phyloP scores from a whole-genome alignment of 2,888 invertebrate species.

The Oegoconia quadripuncta region DNA sequence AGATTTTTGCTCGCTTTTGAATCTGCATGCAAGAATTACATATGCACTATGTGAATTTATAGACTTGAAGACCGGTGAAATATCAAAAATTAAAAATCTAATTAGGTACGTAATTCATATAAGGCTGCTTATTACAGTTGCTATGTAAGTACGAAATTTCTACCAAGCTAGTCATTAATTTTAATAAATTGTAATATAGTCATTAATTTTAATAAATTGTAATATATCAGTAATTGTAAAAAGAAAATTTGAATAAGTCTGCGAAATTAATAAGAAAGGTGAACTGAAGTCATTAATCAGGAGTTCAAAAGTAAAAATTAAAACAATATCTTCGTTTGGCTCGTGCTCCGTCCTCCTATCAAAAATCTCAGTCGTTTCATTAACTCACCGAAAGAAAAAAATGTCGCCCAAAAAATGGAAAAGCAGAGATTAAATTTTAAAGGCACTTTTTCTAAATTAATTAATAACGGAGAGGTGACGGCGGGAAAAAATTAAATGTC shows the following conservation, averaged over 20 bases:
- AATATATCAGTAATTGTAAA: constrained; percentile 14
- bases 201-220: too few species aligned
- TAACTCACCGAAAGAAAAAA: constrained; percentile 51
- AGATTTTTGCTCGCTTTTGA: too few species aligned
- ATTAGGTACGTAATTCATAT: too few species aligned
- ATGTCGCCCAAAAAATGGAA: constrained; percentile 56
- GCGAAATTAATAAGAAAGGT: constrained; percentile 41
- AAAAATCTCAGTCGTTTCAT: constrained; percentile 70
- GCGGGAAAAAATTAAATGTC: constrained; percentile 74
- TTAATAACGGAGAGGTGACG: constrained; percentile 67
- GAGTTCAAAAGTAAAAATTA: constrained; percentile 40
- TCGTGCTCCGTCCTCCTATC: constrained; percentile 39
- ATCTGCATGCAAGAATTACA: too few species aligned
- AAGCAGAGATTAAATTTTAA: constrained; percentile 73
- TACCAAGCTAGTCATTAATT: too few species aligned
- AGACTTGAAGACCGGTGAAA: too few species aligned
- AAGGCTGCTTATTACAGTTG: too few species aligned
- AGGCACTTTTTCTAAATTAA: constrained; percentile 71
- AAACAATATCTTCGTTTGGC: constrained; percentile 26
- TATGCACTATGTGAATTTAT: too few species aligned
- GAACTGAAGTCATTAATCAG: constrained; percentile 48
- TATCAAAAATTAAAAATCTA: too few species aligned
- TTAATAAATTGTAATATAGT: too few species aligned
- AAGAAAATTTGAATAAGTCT: constrained; percentile 18
- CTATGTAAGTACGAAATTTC: too few species aligned